These are phyloP conservation scores for Lepidurus arcticus DNA, from an alignment of 1,140 invertebrate species.

Conservation along the genomic window DNA sequence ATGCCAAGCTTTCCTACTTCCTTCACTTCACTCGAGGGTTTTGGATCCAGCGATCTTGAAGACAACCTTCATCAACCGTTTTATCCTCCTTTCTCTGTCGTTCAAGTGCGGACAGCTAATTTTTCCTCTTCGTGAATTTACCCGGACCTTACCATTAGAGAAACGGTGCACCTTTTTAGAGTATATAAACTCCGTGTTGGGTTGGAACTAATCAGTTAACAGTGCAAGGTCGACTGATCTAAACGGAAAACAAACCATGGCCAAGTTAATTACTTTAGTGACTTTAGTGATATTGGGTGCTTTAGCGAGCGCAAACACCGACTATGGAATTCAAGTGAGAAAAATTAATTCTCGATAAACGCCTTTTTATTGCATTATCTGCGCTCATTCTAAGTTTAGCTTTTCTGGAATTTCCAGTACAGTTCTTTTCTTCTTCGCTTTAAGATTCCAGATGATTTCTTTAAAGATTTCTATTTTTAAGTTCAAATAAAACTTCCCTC, in stretches of 20 bases:
- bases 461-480: too few relatives aligned
- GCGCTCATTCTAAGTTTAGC: background rate
- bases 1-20: background rate
- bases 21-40: background rate
- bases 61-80: background rate
- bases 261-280: background rate
- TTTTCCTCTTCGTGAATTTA: background rate
- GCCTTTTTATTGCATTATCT: background rate
- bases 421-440: too few relatives aligned
- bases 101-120: background rate
- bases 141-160: background rate
- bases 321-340: background rate
- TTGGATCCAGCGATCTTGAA: background rate
- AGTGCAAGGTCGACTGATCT: background rate
- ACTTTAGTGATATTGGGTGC: background rate
- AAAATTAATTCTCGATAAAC: background rate
- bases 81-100: slow-evolving; percentile 14
- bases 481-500: too few relatives aligned
- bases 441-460: too few relatives aligned
- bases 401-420: background rate
- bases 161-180: background rate
- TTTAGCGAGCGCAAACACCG: background rate
- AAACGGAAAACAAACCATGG: background rate
- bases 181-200: background rate
- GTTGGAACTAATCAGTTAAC: background rate